These are phyloP conservation scores for Botrylloides violaceus DNA, from an alignment of 23 tunicate species.

Conservation along the genomic window DNA sequence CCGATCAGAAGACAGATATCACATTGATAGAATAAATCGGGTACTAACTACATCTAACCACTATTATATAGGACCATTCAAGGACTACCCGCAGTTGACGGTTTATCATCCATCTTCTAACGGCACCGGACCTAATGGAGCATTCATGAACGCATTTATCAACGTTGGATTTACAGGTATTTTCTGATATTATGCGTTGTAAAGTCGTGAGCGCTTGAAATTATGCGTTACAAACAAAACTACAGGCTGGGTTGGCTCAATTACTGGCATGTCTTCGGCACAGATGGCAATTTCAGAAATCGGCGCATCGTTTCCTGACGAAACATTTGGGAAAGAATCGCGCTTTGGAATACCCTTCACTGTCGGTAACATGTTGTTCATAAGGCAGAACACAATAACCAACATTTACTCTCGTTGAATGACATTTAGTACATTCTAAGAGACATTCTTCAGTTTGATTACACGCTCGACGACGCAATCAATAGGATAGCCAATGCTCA, in stretches of 20 bases:
- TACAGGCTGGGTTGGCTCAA: slow-evolving; percentile 89
- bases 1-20: too few species aligned
- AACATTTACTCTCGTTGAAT: too few species aligned
- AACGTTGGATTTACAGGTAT: slow-evolving; percentile 92
- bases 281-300: slow-evolving; percentile 93
- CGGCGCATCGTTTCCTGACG: slow-evolving; percentile 76
- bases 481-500: slow-evolving; percentile 80
- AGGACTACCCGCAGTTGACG: slow-evolving; percentile 59
- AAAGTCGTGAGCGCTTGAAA: not conserved
- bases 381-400: not conserved
- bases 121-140: slow-evolving; percentile 52
- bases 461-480: slow-evolving; percentile 84
- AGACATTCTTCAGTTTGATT: slow-evolving; percentile 89
- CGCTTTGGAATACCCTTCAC: slow-evolving; percentile 88
- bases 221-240: not conserved
- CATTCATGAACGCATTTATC: slow-evolving; percentile 48
- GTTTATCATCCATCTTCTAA: slow-evolving; percentile 77
- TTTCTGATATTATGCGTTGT: not conserved
- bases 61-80: slow-evolving; percentile 51
- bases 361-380: too few species aligned
- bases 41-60: too few species aligned
- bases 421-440: slow-evolving; percentile 74
- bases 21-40: too few species aligned
- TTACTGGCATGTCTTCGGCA: slow-evolving; percentile 83
- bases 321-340: slow-evolving; percentile 80